A percentile compares a stretch with the other conserved stretches of the same genome.
These are phyloP conservation scores for Abramis brama DNA, from an alignment of 2,113 vertebrate genomes.

Conservation along the genomic window DNA sequence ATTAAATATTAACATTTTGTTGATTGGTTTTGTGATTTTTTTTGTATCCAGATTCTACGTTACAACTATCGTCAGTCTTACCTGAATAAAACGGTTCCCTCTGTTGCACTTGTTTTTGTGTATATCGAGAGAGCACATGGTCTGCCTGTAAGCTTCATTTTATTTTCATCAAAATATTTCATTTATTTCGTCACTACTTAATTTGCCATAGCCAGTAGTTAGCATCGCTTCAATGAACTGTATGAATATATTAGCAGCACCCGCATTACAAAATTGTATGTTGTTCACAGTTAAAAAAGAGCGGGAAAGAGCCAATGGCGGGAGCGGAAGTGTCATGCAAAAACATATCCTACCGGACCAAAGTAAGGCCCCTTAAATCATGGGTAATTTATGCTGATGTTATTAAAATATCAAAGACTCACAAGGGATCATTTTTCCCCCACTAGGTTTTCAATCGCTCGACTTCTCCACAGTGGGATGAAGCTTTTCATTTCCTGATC, in stretches of 20 bases:
- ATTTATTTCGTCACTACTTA: background rate
- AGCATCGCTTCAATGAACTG: background rate
- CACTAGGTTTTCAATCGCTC: constrained; percentile 76
- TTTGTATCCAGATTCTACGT: constrained; percentile 75
- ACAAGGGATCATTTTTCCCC: background rate
- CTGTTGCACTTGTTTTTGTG: constrained; percentile 81
- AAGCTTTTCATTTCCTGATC: constrained; percentile 84
- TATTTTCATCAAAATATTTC: background rate
- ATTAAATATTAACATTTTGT: background rate
- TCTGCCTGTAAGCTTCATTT: constrained; percentile 78
- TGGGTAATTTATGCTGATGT: background rate
- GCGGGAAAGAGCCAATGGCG: constrained; percentile 81
- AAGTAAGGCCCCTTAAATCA: constrained; percentile 72
- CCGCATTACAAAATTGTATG: background rate
- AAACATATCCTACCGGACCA: constrained; percentile 77
- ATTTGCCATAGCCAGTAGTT: background rate
- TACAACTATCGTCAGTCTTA: constrained; percentile 81
- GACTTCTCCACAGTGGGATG: constrained; percentile 85
- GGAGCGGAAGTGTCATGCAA: constrained; percentile 79
- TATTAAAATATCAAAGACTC: background rate
- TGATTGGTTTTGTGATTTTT: background rate
- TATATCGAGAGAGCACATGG: constrained; percentile 85
- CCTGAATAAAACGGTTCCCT: constrained; percentile 81
- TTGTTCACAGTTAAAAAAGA: constrained; percentile 82
- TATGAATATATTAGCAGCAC: background rate